Conservation (phyloP, 1,140 invertebrate species). For the Cyphomyrmex costatus region DNA sequence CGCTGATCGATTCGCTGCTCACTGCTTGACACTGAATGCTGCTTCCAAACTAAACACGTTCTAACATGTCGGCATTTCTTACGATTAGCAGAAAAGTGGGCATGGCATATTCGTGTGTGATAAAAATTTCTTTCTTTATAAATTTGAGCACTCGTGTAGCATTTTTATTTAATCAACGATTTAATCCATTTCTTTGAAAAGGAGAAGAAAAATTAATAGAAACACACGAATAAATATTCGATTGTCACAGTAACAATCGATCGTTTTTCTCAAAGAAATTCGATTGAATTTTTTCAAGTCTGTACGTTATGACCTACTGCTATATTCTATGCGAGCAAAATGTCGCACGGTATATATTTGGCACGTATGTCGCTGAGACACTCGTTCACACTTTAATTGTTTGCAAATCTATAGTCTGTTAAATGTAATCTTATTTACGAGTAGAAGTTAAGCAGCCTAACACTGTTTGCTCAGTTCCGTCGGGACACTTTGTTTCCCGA, state of each 20-base stretch:
- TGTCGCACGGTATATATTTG: not conserved
- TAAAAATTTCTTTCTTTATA: not conserved
- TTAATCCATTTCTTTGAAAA: not conserved
- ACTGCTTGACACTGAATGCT: too few species aligned
- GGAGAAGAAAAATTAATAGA: not conserved
- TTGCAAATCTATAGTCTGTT: constrained; percentile 65
- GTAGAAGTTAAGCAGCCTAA: constrained; percentile 67
- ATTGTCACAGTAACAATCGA: not conserved
- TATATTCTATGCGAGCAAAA: not conserved
- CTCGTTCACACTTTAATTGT: constrained; percentile 65
- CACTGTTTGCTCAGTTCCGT: constrained; percentile 57
- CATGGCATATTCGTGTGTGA: too few species aligned
- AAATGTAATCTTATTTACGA: constrained; percentile 71
- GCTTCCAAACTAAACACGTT: too few species aligned
- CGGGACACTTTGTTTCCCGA: constrained; percentile 45
- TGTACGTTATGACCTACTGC: not conserved
- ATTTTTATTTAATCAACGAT: not conserved
- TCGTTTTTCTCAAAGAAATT: not conserved
- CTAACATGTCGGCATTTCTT: not conserved
- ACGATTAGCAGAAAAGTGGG: not conserved
- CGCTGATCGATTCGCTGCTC: too few species aligned
- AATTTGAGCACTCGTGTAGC: not conserved
- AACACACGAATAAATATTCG: not conserved
- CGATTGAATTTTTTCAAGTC: not conserved
- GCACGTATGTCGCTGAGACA: constrained; percentile 13